These are phyloP conservation scores for Globia sparganii DNA, from an alignment of 2,888 invertebrate species.

Conservation along the genomic window DNA sequence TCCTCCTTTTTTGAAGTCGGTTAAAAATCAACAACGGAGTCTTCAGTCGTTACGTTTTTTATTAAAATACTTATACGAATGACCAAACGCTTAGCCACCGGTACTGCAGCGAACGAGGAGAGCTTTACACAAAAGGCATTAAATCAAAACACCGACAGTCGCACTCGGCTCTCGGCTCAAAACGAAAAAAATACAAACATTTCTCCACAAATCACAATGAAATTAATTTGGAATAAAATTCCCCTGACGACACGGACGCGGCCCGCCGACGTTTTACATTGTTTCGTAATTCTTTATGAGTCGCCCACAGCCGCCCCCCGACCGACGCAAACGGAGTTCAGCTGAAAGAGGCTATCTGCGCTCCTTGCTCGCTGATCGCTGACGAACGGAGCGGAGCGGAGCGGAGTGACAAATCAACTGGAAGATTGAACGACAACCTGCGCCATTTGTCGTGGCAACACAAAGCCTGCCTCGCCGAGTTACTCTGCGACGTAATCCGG, in stretches of 20 bases:
- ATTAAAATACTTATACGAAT: constrained; percentile 4
- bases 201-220: constrained; percentile 31
- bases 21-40: constrained; percentile 11
- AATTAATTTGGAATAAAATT: constrained; percentile 58
- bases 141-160: constrained; percentile 54
- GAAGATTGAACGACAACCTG: constrained; percentile 29
- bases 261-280: constrained; percentile 34
- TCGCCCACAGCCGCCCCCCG: neutral
- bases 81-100: neutral
- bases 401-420: constrained; percentile 23
- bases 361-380: neutral
- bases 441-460: constrained; percentile 20
- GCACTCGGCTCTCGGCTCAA: constrained; percentile 24
- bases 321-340: neutral
- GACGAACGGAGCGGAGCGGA: constrained; percentile 5
- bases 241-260: constrained; percentile 27
- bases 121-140: constrained; percentile 46
- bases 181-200: constrained; percentile 38
- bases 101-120: constrained; percentile 9
- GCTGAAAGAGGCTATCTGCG: constrained; percentile 20
- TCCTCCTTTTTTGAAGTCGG: no score
- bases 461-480: constrained; percentile 8
- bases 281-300: constrained; percentile 41
- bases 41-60: constrained; percentile 1
- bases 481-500: constrained; percentile 22